These are phyloP conservation scores for Elaphurus davidianus DNA, from an alignment of 2,113 vertebrate species.

Conservation along the genomic window DNA sequence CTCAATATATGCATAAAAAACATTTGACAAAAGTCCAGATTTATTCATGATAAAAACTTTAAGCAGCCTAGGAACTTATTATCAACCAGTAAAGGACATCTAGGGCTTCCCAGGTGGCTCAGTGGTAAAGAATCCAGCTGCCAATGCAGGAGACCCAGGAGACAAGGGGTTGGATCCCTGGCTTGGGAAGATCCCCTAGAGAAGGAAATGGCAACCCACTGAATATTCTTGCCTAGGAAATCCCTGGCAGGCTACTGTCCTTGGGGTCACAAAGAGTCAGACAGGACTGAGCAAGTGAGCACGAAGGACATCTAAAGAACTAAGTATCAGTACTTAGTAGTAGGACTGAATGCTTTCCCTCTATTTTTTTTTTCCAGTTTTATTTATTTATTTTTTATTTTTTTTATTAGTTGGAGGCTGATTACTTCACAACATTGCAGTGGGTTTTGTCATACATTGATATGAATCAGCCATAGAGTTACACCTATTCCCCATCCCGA, in stretches of 20 bases:
- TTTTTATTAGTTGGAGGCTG: too few relatives aligned
- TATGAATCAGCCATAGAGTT: too few relatives aligned
- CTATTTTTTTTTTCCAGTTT: too few relatives aligned
- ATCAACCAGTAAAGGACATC: background rate
- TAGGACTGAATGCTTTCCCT: background rate
- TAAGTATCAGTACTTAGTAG: background rate
- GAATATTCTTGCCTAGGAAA: background rate
- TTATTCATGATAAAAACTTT: background rate
- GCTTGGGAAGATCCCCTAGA: background rate
- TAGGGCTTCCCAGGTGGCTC: background rate
- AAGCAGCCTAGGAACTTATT: background rate
- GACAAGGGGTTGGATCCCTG: background rate
- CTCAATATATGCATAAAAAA: background rate
- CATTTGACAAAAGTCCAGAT: background rate
- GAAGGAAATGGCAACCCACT: background rate
- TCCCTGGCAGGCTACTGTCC: background rate
- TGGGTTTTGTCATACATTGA: too few relatives aligned
- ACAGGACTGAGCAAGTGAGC: background rate
- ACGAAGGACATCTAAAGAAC: background rate
- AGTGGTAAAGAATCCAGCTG: background rate
- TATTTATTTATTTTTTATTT: too few relatives aligned
- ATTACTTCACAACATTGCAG: too few relatives aligned
- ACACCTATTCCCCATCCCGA: too few relatives aligned
- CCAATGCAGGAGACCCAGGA: background rate
- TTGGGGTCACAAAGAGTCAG: background rate